Conservation (phyloP, 2,113 vertebrate species). For the Dipodomys stephensi region DNA sequence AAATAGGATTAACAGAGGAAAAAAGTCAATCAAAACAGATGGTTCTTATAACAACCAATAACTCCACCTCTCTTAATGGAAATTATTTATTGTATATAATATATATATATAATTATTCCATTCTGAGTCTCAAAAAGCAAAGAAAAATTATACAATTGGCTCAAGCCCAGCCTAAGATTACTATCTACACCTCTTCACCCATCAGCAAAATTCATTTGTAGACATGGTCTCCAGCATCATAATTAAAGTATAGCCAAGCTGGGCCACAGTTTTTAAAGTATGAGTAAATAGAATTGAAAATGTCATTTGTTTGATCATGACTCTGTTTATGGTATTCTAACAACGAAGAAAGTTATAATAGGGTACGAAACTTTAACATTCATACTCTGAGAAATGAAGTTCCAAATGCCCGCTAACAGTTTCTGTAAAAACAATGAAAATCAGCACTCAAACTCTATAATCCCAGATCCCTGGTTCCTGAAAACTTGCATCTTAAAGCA, state of each 20-base stretch:
- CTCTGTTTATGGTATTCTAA: neutral
- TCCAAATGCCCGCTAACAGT: neutral
- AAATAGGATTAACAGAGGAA: neutral
- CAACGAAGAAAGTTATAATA: neutral
- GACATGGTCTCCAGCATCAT: neutral
- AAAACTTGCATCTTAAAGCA: constrained; percentile 19
- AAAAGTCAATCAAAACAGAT: neutral
- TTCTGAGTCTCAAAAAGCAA: constrained; percentile 12
- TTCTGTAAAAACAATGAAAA: constrained; percentile 54
- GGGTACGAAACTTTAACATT: neutral
- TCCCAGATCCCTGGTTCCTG: neutral
- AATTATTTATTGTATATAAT: too few species aligned
- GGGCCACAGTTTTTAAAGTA: neutral
- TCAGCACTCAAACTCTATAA: neutral
- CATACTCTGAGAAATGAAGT: neutral
- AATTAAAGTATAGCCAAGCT: neutral
- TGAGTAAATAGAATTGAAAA: constrained; percentile 27
- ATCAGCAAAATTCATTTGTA: neutral
- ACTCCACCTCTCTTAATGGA: neutral
- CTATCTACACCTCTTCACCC: neutral
- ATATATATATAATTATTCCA: neutral
- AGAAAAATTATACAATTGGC: neutral
- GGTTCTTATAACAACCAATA: neutral
- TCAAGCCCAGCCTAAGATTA: constrained; percentile 4
- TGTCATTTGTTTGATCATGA: neutral